Conservation (phyloP, 2,113 vertebrate species). For the Nothoprocta pentlandii region DNA sequence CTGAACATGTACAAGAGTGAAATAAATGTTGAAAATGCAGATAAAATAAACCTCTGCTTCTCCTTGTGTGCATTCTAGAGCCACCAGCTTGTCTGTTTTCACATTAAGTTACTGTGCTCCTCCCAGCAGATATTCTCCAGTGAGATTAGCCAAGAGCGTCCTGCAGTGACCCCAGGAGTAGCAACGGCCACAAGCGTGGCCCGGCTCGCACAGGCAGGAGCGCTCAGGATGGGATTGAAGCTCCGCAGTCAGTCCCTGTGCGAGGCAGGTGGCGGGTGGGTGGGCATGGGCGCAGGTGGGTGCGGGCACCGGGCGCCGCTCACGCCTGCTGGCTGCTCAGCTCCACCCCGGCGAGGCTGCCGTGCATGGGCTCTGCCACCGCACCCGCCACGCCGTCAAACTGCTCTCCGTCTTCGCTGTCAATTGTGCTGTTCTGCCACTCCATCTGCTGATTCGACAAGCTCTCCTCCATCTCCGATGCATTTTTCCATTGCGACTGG, state of each 20-base stretch:
- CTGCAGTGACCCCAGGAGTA: constrained; percentile 4
- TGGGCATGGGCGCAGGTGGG: too few species aligned
- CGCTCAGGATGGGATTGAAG: constrained; percentile 21
- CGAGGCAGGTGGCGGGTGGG: too few species aligned
- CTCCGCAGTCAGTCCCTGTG: constrained; percentile 34
- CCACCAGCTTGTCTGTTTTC: constrained; percentile 69
- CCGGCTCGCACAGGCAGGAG: constrained; percentile 60
- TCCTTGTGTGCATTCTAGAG: constrained; percentile 75
- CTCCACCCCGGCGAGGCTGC: constrained; percentile 81
- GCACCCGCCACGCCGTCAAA: constrained; percentile 80
- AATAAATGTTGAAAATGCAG: constrained; percentile 73
- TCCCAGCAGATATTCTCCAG: constrained; percentile 63
- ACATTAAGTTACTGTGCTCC: constrained; percentile 76
- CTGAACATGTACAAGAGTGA: constrained; percentile 76
- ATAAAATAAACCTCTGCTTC: constrained; percentile 75
- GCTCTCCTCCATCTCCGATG: constrained; percentile 79
- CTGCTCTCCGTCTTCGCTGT: constrained; percentile 83
- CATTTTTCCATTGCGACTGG: constrained; percentile 81
- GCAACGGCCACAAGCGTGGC: constrained; percentile 21
- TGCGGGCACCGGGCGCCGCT: not conserved
- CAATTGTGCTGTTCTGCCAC: constrained; percentile 85
- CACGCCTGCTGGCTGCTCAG: constrained; percentile 86
- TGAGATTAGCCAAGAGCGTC: constrained; percentile 38
- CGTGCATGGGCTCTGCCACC: constrained; percentile 81
- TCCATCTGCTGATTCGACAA: constrained; percentile 81